Evolutionary conservation across 1,140 invertebrate species (phyloP).

Genomic region (Scylla paramamosain): DNA sequence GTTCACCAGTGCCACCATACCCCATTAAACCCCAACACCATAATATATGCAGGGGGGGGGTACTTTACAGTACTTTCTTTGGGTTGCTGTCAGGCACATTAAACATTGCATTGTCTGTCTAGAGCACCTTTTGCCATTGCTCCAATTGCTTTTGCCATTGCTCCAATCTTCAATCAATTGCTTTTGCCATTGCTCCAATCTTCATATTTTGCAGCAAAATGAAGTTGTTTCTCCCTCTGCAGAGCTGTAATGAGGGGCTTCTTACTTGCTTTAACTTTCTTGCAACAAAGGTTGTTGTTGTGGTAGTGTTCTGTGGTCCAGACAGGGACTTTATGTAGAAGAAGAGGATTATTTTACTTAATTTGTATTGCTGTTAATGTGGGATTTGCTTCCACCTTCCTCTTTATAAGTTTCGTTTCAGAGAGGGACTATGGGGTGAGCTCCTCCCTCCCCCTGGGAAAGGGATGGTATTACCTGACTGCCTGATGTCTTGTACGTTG

Average conservation of each 20-base stretch:
- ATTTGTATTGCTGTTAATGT: too few species aligned
- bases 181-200: not conserved
- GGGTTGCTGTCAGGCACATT: not conserved
- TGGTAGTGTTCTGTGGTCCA: not conserved
- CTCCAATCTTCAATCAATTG: not conserved
- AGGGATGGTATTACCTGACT: not conserved
- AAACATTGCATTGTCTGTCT: not conserved
- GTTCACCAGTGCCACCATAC: not conserved
- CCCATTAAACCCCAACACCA: not conserved
- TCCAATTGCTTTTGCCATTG: not conserved
- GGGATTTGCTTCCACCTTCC: too few species aligned
- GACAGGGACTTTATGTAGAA: too few species aligned
- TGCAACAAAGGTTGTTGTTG: not conserved
- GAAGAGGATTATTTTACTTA: too few species aligned
- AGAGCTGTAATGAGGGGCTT: not conserved
- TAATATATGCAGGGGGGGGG: too few species aligned
- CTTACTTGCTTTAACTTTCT: not conserved
- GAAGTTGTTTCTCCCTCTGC: not conserved
- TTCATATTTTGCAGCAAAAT: not conserved
- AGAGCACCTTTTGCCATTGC: conserved; percentile 29
- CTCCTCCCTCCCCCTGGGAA: not conserved
- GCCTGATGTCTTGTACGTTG: not conserved
- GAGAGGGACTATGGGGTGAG: too few species aligned
- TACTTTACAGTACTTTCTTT: conserved; percentile 24
- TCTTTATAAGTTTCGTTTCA: too few species aligned